These are phyloP conservation scores for Eupithecia tripunctaria DNA, from an alignment of 2,888 invertebrate species.

Conservation along the genomic window DNA sequence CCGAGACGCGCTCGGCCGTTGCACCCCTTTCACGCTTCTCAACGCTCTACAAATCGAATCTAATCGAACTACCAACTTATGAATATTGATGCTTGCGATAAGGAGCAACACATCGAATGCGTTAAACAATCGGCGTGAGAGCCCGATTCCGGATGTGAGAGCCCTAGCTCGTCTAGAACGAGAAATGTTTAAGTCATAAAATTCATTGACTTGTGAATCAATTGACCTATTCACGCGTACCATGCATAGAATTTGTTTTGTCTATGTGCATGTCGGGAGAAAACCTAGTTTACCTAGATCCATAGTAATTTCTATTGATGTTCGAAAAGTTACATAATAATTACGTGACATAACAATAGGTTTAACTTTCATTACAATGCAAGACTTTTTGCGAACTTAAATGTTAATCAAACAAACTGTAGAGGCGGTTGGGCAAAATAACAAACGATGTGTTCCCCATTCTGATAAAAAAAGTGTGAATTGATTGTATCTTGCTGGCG, in stretches of 20 bases:
- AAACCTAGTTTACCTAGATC: conserved; percentile 38
- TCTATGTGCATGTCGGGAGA: conserved; percentile 26
- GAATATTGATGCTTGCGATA: conserved; percentile 64
- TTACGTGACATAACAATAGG: conserved; percentile 41
- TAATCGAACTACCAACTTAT: conserved; percentile 66
- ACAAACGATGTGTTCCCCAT: conserved; percentile 40
- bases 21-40: conserved; percentile 81
- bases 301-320: conserved; percentile 38
- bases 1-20: conserved; percentile 74
- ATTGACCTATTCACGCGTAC: conserved; percentile 13
- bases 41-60: conserved; percentile 81
- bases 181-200: conserved; percentile 32
- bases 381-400: conserved; percentile 38
- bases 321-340: conserved; percentile 41
- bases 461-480: conserved; percentile 43
- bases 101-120: conserved; percentile 53
- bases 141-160: conserved; percentile 61
- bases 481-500: conserved; percentile 26
- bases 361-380: conserved; percentile 40
- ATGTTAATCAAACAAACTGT: conserved; percentile 41
- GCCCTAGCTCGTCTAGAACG: conserved; percentile 35
- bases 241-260: conserved; percentile 23
- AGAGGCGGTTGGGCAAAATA: conserved; percentile 36
- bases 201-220: conserved; percentile 10
- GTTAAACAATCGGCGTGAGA: conserved; percentile 52